Conservation (phyloP, 2,888 invertebrate species). For the Octonoba sinensis region DNA sequence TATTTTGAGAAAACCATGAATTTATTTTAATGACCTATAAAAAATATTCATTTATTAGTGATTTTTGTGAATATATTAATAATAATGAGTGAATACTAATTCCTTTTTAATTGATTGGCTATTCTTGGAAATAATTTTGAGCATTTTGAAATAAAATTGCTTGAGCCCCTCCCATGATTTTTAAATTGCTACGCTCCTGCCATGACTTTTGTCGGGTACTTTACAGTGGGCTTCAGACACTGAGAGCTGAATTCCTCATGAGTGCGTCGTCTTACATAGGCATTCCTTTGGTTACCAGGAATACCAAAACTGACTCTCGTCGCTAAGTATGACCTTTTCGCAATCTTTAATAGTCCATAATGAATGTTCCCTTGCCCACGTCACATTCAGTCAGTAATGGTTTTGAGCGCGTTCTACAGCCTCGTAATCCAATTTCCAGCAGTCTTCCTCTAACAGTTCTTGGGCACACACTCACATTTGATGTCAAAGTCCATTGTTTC, state of each 20-base stretch:
- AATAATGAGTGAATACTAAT: too few species aligned
- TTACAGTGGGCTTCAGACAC: conserved; percentile 1
- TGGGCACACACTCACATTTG: not conserved
- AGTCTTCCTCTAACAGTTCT: not conserved
- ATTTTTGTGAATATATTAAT: too few species aligned
- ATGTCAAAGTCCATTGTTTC: conserved; percentile 5
- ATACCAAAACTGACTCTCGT: conserved; percentile 10
- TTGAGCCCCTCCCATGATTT: too few species aligned
- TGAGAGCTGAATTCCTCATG: conserved; percentile 7
- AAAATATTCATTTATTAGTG: too few species aligned
- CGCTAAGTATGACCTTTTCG: not conserved
- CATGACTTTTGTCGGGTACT: not conserved
- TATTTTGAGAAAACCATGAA: too few species aligned
- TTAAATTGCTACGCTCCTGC: too few species aligned
- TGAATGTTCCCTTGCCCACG: not conserved
- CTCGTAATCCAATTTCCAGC: not conserved
- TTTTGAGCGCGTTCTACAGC: not conserved
- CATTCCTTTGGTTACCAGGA: conserved; percentile 4
- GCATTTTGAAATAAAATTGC: too few species aligned
- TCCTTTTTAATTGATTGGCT: too few species aligned
- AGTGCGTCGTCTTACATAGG: conserved; percentile 3
- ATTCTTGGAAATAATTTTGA: too few species aligned
- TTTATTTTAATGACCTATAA: too few species aligned
- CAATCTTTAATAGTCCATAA: not conserved
- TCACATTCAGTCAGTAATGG: conserved; percentile 1